Evolutionary conservation across 2,888 invertebrate genomes (phyloP).

Genomic region (Phalera bucephala): DNA sequence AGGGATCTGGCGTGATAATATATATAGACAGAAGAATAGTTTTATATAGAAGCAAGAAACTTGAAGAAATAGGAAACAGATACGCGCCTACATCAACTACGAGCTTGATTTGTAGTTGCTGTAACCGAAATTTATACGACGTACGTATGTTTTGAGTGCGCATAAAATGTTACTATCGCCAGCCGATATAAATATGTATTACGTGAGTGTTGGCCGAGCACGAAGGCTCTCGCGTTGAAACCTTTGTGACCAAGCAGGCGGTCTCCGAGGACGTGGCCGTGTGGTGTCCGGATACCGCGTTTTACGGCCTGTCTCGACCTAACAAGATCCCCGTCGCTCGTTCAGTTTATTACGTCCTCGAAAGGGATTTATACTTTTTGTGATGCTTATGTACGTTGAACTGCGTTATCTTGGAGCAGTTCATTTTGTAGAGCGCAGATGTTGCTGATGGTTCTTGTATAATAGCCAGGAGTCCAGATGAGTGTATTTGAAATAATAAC

Average conservation of each 20-base stretch:
- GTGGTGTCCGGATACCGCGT: conserved; percentile 3
- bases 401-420: conserved; percentile 18
- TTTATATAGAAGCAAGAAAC: no score
- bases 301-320: conserved; percentile 55
- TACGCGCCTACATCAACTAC: no score
- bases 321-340: conserved; percentile 61
- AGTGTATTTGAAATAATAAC: no score
- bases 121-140: conserved; percentile 1
- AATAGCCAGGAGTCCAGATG: no score
- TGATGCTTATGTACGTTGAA: conserved; percentile 20
- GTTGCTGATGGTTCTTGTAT: no score
- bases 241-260: background rate
- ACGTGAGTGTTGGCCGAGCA: conserved; percentile 4
- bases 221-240: conserved; percentile 8
- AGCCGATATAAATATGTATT: conserved; percentile 27
- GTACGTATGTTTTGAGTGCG: conserved; percentile 3
- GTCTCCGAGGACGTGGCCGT: background rate
- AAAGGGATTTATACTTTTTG: conserved; percentile 66
- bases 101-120: background rate
- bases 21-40: no score
- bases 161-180: conserved; percentile 30
- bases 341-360: conserved; percentile 70
- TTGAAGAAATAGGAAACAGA: no score
- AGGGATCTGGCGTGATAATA: no score
- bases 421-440: conserved; percentile 26